A percentile compares a stretch with the other conserved stretches of the same genome.
These are phyloP conservation scores for Blennius ocellaris DNA, from an alignment of 2,113 vertebrate species.

Conservation along the genomic window DNA sequence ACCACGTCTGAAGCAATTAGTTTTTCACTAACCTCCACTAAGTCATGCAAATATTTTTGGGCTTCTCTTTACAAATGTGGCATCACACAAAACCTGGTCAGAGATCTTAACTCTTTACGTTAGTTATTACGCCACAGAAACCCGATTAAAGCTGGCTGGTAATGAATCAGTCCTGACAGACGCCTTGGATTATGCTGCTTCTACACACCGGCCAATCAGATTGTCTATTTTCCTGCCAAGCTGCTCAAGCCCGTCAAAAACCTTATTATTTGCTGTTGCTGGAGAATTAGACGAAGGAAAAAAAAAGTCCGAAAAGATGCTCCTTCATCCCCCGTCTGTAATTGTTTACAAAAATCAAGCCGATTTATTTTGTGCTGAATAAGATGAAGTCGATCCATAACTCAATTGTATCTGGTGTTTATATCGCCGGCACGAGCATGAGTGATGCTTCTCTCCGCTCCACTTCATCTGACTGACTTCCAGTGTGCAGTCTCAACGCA, in stretches of 20 bases:
- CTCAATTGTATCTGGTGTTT: constrained; percentile 42
- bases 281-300: constrained; percentile 14
- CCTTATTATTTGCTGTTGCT: constrained; percentile 43
- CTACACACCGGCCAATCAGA: constrained; percentile 46
- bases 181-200: constrained; percentile 25
- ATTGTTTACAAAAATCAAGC: constrained; percentile 45
- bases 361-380: constrained; percentile 50
- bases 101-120: constrained; percentile 47
- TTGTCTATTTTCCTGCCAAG: constrained; percentile 42
- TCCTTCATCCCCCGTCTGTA: constrained; percentile 11
- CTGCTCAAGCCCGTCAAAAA: constrained; percentile 37
- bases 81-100: constrained; percentile 11
- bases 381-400: constrained; percentile 20
- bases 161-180: constrained; percentile 60
- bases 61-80: constrained; percentile 47
- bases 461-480: not conserved
- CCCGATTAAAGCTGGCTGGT: constrained; percentile 55
- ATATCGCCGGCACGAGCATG: constrained; percentile 1
- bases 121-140: constrained; percentile 32
- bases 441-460: constrained; percentile 1
- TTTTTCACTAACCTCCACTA: constrained; percentile 17
- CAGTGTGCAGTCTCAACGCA: not conserved
- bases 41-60: constrained; percentile 35
- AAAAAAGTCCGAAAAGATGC: constrained; percentile 39
- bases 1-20: constrained; percentile 37